A percentile compares a stretch with the other conserved stretches of the same genome.
Evolutionary conservation across 2,113 vertebrate species (phyloP).

Genomic region (Galbula dea): DNA sequence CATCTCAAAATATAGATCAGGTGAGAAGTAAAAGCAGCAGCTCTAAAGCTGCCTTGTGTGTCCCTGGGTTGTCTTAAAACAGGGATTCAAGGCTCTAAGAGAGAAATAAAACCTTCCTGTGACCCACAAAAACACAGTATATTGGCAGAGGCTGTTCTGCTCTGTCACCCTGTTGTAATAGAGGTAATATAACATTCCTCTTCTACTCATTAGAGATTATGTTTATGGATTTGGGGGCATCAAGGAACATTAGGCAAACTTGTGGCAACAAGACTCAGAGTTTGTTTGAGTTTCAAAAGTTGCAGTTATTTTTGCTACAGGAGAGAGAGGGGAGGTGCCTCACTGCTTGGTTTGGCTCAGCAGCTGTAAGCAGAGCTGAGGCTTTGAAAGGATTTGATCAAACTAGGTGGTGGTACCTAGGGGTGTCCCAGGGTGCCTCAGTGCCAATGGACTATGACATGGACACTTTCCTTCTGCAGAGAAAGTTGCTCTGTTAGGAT

Average conservation of each 20-base stretch:
- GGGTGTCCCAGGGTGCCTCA: neutral
- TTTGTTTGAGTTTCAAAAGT: neutral
- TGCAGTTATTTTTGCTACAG: neutral
- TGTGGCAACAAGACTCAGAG: neutral
- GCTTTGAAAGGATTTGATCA: neutral
- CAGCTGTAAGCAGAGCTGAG: neutral
- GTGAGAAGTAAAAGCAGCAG: neutral
- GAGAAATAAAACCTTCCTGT: neutral
- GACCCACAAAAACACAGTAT: neutral
- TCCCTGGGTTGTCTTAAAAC: conserved; percentile 14
- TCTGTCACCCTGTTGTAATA: neutral
- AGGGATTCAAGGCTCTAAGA: neutral
- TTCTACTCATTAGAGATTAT: neutral
- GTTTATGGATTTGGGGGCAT: neutral
- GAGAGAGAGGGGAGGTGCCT: neutral
- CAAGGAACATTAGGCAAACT: neutral
- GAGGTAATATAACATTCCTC: neutral
- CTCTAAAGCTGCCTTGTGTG: neutral
- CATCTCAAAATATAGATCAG: neutral
- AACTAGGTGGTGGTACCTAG: neutral
- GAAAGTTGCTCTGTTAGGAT: neutral
- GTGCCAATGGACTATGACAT: neutral
- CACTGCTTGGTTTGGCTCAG: neutral
- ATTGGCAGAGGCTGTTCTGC: neutral
- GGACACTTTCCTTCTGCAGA: neutral